phyloP scores from a whole-genome alignment of 2,797 vertebrate genomes.

The Dendrocincla fuliginosa region DNA sequence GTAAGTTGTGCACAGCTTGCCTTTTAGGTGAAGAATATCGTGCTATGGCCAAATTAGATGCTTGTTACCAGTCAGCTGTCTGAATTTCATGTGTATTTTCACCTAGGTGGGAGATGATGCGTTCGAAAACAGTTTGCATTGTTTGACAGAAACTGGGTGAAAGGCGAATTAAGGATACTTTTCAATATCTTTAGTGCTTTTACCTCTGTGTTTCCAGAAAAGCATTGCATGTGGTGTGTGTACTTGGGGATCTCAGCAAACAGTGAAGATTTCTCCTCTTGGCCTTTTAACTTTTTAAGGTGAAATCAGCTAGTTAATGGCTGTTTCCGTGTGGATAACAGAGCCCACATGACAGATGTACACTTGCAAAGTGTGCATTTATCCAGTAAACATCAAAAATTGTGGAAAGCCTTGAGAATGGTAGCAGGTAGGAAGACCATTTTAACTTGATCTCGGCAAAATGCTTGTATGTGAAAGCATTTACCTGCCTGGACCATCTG shows the following conservation, averaged over 20 bases:
- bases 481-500: not conserved
- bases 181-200: not conserved
- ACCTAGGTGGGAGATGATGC: not conserved
- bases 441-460: not conserved
- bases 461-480: not conserved
- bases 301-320: not conserved
- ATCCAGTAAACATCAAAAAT: not conserved
- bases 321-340: not conserved
- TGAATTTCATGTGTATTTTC: not conserved
- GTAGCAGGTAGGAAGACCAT: not conserved
- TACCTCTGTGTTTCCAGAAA: not conserved
- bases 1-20: not conserved
- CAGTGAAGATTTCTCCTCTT: not conserved
- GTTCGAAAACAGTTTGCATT: not conserved
- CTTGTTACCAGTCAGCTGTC: not conserved
- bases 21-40: not conserved
- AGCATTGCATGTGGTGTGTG: not conserved
- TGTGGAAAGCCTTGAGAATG: not conserved
- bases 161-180: not conserved
- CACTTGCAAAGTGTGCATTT: not conserved
- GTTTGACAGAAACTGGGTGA: not conserved
- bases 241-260: not conserved
- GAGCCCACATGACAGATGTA: not conserved
- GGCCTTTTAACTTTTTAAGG: not conserved
- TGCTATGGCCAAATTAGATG: not conserved